Base-by-base conservation (phyloP, 1,140 invertebrate genomes). In the Trichomalopsis sarcophagae region DNA sequence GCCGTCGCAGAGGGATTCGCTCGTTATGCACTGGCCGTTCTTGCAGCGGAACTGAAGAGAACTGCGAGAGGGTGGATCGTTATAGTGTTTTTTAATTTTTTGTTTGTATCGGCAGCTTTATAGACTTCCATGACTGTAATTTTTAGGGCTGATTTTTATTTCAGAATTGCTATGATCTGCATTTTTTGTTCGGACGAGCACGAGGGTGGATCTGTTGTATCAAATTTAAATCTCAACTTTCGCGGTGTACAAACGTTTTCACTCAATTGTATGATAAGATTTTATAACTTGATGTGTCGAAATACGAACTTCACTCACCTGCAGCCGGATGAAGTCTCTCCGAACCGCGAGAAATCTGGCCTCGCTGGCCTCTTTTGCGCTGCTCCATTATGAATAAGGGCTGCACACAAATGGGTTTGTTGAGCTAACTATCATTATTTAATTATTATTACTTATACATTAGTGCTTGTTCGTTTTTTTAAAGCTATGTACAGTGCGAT, bases 1-100 rank as follows among this genome's bases (percentile, higher is more conserved):
- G 2, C 95, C 95, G 82, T 96, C 94, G 83, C 95, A 96, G 44
- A 92, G 81, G 21, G 86, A 80, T 30, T 89, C 89, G n/a, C 86
- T 84, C 4, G 79, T 11, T 86, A 93, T 93, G 50, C 91, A 93
- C 0, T 92, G 76, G 23, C 91, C 91, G 77, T 90, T 89, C 6
- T 81, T n/a, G 55, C 93, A 93, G 85, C 84, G 84, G 82, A 91
- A 93, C 81, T 87, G 81, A 7, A 69, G 50, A 3, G 30, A 10
- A 66, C 88, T 88, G 27, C 27, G 84, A 2, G 71, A 36, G 17
- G 21, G 6, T 7, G 17, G 47, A 62, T 62, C 17, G 40, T 44
- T 44, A 44, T 44, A 62, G 55, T 7, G 13, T 77, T 77, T 36
- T 21, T 77, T 3, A 13, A 47, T 77, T 47, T 11, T 76, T 77